Evolutionary conservation across 1,140 invertebrate species (phyloP).

Genomic region (Archivesica marissinica): DNA sequence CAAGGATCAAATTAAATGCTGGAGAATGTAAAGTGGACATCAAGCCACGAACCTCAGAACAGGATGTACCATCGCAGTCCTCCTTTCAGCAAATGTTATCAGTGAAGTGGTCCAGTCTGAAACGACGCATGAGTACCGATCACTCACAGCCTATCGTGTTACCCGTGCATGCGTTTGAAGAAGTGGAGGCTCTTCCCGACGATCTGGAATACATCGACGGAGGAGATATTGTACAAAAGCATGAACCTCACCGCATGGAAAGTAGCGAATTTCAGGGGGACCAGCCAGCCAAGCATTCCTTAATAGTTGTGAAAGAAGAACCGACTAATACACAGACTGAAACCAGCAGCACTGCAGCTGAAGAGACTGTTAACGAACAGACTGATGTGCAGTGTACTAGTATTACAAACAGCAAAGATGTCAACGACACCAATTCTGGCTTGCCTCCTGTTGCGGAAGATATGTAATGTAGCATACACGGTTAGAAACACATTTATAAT

Average conservation of each 20-base stretch:
- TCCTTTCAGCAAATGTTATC: slow-evolving; percentile 4
- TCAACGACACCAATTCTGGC: no score
- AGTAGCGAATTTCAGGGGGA: background rate
- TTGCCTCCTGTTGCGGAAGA: no score
- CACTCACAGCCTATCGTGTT: background rate
- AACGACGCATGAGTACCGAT: slow-evolving; percentile 28
- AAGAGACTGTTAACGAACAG: no score
- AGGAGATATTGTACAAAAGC: slow-evolving; percentile 43
- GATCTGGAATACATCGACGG: slow-evolving; percentile 59
- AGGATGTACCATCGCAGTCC: background rate
- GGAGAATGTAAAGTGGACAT: slow-evolving; percentile 34
- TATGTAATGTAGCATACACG: no score
- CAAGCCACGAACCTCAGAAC: background rate
- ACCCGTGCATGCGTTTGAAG: slow-evolving; percentile 24
- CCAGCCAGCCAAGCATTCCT: background rate
- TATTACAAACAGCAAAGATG: no score
- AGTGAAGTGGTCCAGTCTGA: slow-evolving; percentile 13
- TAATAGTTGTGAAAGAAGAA: slow-evolving; percentile 20
- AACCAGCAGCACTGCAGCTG: slow-evolving; percentile 4
- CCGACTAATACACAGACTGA: background rate
- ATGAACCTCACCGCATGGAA: background rate
- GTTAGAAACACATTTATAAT: no score
- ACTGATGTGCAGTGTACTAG: no score
- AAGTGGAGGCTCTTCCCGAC: slow-evolving; percentile 45
- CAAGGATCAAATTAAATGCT: no score